These are phyloP conservation scores for Sciurus niger DNA, from an alignment of 2,113 vertebrate genomes.

Conservation along the genomic window DNA sequence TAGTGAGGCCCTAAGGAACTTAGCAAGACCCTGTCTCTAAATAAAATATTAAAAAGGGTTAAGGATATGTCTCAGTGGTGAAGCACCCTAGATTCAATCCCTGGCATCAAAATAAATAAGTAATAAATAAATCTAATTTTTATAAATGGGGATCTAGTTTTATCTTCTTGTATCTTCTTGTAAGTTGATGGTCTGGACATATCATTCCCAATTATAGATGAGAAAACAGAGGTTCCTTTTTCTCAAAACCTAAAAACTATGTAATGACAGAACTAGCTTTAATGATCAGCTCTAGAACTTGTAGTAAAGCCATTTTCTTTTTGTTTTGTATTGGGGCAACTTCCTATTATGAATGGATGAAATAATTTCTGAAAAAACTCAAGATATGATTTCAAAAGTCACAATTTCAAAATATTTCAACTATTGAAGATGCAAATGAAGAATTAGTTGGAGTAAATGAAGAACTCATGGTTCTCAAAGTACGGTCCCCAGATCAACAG, in stretches of 20 bases:
- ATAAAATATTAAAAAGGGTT: too few species aligned
- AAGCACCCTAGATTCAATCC: too few species aligned
- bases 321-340: slow-evolving; percentile 10
- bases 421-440: not conserved
- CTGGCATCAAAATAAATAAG: too few species aligned
- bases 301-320: not conserved
- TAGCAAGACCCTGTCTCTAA: too few species aligned
- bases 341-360: not conserved
- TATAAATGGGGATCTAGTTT: not conserved
- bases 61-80: too few species aligned
- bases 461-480: not conserved
- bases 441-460: not conserved
- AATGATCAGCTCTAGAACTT: not conserved
- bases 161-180: not conserved
- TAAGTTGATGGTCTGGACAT: not conserved
- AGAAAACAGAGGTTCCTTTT: slow-evolving; percentile 5
- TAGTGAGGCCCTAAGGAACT: too few species aligned
- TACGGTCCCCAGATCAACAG: not conserved
- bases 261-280: not conserved
- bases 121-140: too few species aligned
- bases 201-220: not conserved
- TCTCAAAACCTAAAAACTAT: not conserved
- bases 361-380: not conserved
- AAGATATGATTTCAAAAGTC: slow-evolving; percentile 20
- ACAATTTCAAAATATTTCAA: not conserved